Base-by-base conservation (phyloP, 2,888 invertebrate species). In the Cryptophagus acutangulus region DNA sequence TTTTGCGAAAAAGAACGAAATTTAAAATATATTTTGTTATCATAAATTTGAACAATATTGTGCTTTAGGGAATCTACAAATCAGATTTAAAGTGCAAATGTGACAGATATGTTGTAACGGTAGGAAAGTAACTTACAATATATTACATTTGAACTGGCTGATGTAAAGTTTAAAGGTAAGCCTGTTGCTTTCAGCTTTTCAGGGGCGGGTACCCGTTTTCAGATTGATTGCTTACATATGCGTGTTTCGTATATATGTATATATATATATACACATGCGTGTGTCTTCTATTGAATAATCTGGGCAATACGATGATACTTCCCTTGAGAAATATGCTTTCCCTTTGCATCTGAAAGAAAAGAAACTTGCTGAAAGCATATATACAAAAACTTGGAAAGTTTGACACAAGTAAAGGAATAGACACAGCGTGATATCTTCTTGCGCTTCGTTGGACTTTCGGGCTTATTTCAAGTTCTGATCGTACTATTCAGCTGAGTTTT, bases 401-500 rank as follows among this genome's bases (percentile, higher is more conserved):
- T 51, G 50, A 46, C 52, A 46, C 45, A 40, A 45, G 43, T 41
- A 43, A 48, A 49, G 49, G 41, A 47, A 49, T 43, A 49, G 45
- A 40, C 48, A 45, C 49, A 51, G 51, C 51, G 49, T 54, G 52
- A 51, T 52, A 52, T 54, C 54, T 49, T 36, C 36, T 42, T 41
- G 46, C 45, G 52, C 52, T 54, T 45, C 35, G 44, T 13, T 48
- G 52, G 46, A 44, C 48, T 46, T 40, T 43, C 38, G 36, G 43
- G 50, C 48, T 52, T 49, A 48, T 43, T 49, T 43, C 38, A 36
- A 36, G 41, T 31, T 34, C 41, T 26, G 42, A 44, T 47, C 31
- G 36, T 36, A 41, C 43, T 49, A 44, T 36, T 30, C 31, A 33
- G 8, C 12, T 15, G 31, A 31, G 12, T 26, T 48, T 48, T 48